Conservation (phyloP, 2,113 vertebrate species). For the Halcyon senegalensis region DNA sequence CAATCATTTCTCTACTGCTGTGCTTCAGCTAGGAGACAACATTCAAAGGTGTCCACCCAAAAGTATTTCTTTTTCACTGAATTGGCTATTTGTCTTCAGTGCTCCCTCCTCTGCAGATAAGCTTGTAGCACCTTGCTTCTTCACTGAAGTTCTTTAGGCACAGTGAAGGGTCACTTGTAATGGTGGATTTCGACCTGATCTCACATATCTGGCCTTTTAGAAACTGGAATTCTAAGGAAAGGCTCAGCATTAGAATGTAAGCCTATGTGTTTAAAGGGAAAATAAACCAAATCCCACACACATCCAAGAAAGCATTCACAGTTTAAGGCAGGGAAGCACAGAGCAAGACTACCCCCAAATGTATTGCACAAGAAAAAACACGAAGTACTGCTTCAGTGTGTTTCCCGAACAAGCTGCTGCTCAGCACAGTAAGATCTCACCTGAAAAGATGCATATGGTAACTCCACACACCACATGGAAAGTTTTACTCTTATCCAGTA, state of each 20-base stretch:
- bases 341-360: constrained; percentile 60
- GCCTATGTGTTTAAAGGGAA: neutral
- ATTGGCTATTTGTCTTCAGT: neutral
- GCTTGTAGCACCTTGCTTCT: neutral
- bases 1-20: neutral
- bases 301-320: neutral
- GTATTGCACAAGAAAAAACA: constrained; percentile 12
- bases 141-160: neutral
- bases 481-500: constrained; percentile 91
- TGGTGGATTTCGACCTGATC: neutral
- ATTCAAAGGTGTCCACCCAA: neutral
- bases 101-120: neutral
- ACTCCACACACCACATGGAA: constrained; percentile 90
- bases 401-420: neutral
- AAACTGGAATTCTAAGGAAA: neutral
- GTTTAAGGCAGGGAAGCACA: neutral
- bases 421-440: constrained; percentile 67
- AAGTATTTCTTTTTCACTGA: neutral
- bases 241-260: neutral
- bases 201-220: neutral
- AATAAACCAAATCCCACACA: neutral
- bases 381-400: neutral
- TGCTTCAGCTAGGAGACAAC: neutral
- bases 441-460: constrained; percentile 91
- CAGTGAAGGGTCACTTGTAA: neutral